phyloP scores from a whole-genome alignment of 2,113 vertebrate species.

The Oryzias javanicus region DNA sequence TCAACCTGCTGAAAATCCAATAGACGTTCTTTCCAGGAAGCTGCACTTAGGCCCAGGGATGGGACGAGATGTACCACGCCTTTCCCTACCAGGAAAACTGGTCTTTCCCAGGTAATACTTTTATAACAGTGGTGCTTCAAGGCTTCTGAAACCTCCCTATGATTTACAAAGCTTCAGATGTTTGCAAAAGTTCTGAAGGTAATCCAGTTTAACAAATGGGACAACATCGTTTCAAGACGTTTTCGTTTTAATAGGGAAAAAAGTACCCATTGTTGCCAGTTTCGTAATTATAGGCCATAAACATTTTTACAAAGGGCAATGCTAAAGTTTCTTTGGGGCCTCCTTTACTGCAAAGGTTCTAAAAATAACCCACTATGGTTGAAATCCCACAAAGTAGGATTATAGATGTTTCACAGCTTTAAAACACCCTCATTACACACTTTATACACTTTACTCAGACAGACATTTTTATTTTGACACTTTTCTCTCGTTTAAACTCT shows the following conservation, averaged over 20 bases:
- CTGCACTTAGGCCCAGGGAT: conserved; percentile 94
- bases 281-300: no score
- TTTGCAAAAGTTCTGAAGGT: not conserved
- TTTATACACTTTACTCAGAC: no score
- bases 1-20: conserved; percentile 96
- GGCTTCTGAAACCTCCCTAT: not conserved
- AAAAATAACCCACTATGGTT: no score
- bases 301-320: no score
- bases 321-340: no score
- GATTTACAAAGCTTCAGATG: not conserved
- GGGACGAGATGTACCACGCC: conserved; percentile 92
- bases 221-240: not conserved
- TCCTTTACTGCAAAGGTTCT: no score
- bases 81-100: conserved; percentile 95
- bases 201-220: not conserved
- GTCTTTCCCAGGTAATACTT: conserved; percentile 92
- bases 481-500: no score
- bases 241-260: not conserved
- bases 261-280: not conserved
- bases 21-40: conserved; percentile 95
- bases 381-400: no score
- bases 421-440: no score
- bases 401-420: no score
- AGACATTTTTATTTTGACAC: no score
- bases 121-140: not conserved